Base-by-base conservation (phyloP, 2,888 invertebrate genomes). In the Catotricha subobsoleta region DNA sequence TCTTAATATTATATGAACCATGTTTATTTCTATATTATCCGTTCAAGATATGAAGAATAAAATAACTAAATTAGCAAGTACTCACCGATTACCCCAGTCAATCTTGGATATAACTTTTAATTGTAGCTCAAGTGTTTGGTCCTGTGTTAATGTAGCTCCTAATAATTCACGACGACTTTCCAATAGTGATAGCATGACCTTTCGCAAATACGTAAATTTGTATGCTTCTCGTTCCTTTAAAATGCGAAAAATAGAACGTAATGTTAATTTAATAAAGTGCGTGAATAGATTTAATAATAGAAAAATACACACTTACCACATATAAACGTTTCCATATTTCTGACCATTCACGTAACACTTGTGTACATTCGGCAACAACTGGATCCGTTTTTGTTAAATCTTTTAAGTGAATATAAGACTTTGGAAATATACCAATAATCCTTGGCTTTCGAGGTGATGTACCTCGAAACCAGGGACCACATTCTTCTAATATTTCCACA, bases 11-110 rank as follows among this genome's bases (percentile, higher is more conserved):
- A n/a, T n/a, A n/a, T n/a, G n/a, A n/a, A n/a, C n/a, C n/a, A n/a
- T n/a, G n/a, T n/a, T n/a, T n/a, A n/a, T n/a, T n/a, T n/a, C n/a
- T n/a, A n/a, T n/a, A n/a, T n/a, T n/a, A n/a, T n/a, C n/a, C n/a
- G n/a, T n/a, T n/a, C n/a, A n/a, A n/a, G n/a, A n/a, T n/a, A n/a
- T n/a, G n/a, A n/a, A n/a, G n/a, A n/a, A n/a, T n/a, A n/a, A n/a
- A n/a, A n/a, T n/a, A n/a, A n/a, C n/a, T n/a, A n/a, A 16, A 33
- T 9, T 10, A 18, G 12, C 27, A 28, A 16, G 10, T 15, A 46
- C 80, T 81, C 62, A 91, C 90, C 86, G 74, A 68, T 92, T 92
- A 40, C 92, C 92, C 91, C 91, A 92, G 65, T 94, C 92, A 41
- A 94, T 83, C 66, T 88, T 88, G 43, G 80, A 79, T 49, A 87